Percentiles rank a stretch among this genome's conserved stretches.
Evolutionary conservation across 2,797 vertebrate species (phyloP).

Genomic region (Acomys russatus): DNA sequence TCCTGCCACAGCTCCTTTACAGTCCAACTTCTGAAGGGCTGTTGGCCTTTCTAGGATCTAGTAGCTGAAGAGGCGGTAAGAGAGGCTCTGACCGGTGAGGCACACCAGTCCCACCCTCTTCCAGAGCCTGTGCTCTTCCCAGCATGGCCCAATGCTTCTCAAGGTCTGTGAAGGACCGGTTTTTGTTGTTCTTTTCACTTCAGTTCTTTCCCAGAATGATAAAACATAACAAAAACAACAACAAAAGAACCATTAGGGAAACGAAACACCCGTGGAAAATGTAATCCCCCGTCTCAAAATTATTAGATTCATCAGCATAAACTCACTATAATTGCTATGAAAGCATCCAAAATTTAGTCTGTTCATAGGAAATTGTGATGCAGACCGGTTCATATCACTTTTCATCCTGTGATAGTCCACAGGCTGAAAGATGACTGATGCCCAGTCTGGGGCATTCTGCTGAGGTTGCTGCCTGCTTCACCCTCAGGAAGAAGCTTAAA

Average conservation of each 20-base stretch:
- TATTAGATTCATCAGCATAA: constrained; percentile 35
- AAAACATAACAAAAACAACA: not conserved
- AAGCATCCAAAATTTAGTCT: constrained; percentile 46
- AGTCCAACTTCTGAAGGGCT: not conserved
- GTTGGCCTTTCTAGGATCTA: not conserved
- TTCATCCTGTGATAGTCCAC: not conserved
- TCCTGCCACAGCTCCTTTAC: not conserved
- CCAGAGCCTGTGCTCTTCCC: not conserved
- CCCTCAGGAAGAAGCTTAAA: not conserved
- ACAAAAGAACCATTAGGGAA: constrained; percentile 43
- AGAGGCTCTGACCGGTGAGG: not conserved
- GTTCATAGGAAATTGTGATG: constrained; percentile 10
- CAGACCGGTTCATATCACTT: not conserved
- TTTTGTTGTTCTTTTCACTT: constrained; percentile 49
- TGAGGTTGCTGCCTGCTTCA: not conserved
- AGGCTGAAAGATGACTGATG: not conserved
- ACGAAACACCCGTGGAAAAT: constrained; percentile 37
- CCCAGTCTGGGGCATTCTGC: not conserved
- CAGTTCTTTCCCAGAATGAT: constrained; percentile 27
- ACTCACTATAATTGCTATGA: constrained; percentile 11
- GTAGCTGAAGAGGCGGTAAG: not conserved
- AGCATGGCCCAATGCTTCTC: not conserved
- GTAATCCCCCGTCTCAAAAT: not conserved
- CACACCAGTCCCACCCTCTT: not conserved
- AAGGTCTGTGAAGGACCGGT: not conserved